Evolutionary conservation across 2,797 vertebrate genomes (phyloP), one percentile per base, ranked within the genome.

Genomic region (Sebastiscus tertius): DNA sequence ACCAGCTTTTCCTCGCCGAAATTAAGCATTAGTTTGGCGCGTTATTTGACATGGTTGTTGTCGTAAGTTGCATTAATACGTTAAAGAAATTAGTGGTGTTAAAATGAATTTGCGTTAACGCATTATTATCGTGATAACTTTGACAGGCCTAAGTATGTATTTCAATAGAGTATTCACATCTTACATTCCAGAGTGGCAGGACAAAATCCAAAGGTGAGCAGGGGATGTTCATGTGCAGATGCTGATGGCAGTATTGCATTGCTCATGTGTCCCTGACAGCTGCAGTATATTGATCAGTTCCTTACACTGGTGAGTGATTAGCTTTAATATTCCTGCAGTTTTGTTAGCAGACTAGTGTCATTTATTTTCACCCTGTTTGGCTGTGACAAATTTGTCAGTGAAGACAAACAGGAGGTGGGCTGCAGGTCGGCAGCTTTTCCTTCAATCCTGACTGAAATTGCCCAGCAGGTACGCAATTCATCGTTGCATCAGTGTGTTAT

Each of bases 371-470:
- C 7, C 52, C 42, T 10, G 7, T 75, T 62, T 78, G 55, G 29
- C 52, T 58, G 33, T 33, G 59, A 78, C 16, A 56, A 59, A 79
- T 72, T 64, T 75, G 75, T 42, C 75, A 69, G 31, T n/a, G 8
- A 49, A 59, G 65, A 70, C 54, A 72, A 61, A 74, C 70, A 77
- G 79, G 55, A 69, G 75, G 74, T 65, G 67, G 60, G 67, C 68
- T 65, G 56, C 73, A 52, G 33, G 52, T 75, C 34, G 36, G 1
- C 60, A 62, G 20, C 13, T 52, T 49, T 67, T 81, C 52, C 42
- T 79, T 65, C 49, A 13, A 58, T 82, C 75, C 68, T 46, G 66
- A 77, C 55, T 82, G 69, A 88, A 82, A 86, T 52, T 29, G 42
- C 80, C 67, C 78, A 74, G 76, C 80, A 46, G 88, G 75, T 42